Conservation (phyloP, 2,888 invertebrate genomes). For the Scelioninae gen. 2 region DNA sequence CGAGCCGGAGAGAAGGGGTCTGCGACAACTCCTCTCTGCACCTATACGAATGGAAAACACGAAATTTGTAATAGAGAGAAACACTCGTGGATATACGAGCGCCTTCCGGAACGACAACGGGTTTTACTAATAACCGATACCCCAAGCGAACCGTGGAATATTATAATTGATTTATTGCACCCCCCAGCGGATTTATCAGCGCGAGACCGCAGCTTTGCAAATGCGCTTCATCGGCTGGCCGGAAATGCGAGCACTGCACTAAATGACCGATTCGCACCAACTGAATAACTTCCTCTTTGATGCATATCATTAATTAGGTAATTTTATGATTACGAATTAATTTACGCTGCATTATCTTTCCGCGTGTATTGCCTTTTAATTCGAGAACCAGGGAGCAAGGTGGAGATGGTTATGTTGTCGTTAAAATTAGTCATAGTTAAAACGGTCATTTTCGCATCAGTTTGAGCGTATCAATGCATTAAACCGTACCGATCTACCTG, state of each 20-base stretch:
- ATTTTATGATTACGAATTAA: slow-evolving; percentile 41
- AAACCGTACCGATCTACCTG: too few species aligned
- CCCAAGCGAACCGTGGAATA: slow-evolving; percentile 75
- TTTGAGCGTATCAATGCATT: too few species aligned
- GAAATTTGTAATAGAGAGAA: slow-evolving; percentile 69
- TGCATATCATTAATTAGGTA: slow-evolving; percentile 58
- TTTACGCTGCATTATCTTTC: slow-evolving; percentile 24
- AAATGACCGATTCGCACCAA: slow-evolving; percentile 61
- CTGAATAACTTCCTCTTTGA: slow-evolving; percentile 60
- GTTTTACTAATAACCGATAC: slow-evolving; percentile 75
- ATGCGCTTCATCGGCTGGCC: slow-evolving; percentile 63
- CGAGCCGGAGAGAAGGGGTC: slow-evolving; percentile 19
- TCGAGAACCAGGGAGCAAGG: not conserved
- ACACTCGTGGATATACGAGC: slow-evolving; percentile 72
- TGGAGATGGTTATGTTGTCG: not conserved
- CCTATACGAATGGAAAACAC: slow-evolving; percentile 58
- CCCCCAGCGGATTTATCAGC: slow-evolving; percentile 73
- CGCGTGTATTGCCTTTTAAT: slow-evolving; percentile 5
- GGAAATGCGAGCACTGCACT: slow-evolving; percentile 57
- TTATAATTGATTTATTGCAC: slow-evolving; percentile 75
- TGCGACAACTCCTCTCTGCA: slow-evolving; percentile 33
- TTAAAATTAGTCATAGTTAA: not conserved
- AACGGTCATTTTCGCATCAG: not conserved
- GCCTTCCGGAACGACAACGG: slow-evolving; percentile 73
- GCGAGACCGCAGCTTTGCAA: slow-evolving; percentile 65